Percentiles rank a stretch among this genome's conserved stretches.
Conservation (phyloP, 2,888 invertebrate genomes). For the Gymnocheta viridis region DNA sequence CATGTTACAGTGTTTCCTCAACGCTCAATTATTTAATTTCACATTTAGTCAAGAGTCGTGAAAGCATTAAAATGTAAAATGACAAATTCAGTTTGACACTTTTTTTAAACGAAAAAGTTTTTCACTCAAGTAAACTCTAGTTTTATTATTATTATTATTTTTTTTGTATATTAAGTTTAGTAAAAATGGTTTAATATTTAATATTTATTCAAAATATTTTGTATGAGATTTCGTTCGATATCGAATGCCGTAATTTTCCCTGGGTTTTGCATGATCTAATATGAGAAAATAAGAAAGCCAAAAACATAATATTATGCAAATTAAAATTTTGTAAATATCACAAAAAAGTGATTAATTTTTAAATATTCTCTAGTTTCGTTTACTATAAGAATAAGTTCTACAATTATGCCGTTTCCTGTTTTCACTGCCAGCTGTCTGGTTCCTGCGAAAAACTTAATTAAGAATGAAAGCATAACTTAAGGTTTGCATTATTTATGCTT, state of each 20-base stretch:
- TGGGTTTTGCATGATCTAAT: no score
- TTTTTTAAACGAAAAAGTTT: neutral
- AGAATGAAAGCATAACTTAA: neutral
- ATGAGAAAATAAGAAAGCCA: no score
- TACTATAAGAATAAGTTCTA: no score
- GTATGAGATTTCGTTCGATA: no score
- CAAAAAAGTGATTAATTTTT: no score
- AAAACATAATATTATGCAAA: no score
- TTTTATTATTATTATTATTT: neutral
- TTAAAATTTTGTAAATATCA: no score
- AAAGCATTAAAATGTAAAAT: slow-evolving; percentile 58
- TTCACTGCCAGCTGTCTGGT: neutral
- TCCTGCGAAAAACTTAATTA: neutral
- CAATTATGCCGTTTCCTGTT: neutral
- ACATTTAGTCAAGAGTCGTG: slow-evolving; percentile 43
- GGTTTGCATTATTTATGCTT: slow-evolving; percentile 10
- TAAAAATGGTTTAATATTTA: neutral
- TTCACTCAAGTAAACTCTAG: neutral
- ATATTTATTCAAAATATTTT: no score
- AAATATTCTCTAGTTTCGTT: no score
- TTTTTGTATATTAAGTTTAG: no score
- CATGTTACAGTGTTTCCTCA: slow-evolving; percentile 9
- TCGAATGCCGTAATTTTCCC: no score
- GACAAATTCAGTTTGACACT: slow-evolving; percentile 64
- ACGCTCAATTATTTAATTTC: slow-evolving; percentile 59